Conservation (phyloP, 2,113 vertebrate genomes). For the Anas platyrhynchos region DNA sequence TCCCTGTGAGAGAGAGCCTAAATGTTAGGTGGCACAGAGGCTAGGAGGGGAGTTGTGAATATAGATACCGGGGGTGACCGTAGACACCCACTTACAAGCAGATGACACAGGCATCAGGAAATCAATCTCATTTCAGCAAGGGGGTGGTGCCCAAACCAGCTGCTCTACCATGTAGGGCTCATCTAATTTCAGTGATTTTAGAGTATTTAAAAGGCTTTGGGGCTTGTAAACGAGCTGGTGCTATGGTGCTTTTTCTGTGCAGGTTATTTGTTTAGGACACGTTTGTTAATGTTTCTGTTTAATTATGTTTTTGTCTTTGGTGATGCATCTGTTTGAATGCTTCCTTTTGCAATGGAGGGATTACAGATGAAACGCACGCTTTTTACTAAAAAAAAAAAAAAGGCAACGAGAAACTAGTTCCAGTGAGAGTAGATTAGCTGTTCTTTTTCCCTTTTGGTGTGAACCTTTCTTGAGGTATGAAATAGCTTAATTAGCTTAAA, state of each 20-base stretch:
- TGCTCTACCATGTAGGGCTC: neutral
- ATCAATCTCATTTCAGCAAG: neutral
- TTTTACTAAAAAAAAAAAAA: neutral
- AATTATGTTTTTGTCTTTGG: neutral
- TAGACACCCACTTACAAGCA: neutral
- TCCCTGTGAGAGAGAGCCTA: neutral
- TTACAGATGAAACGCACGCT: neutral
- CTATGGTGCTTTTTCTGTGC: neutral
- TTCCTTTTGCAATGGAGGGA: neutral
- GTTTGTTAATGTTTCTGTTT: neutral
- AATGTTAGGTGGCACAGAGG: neutral
- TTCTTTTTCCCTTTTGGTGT: neutral
- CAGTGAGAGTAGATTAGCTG: neutral
- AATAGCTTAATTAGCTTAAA: slow-evolving; percentile 1
- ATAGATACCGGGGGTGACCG: neutral
- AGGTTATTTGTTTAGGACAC: neutral
- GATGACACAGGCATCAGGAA: neutral
- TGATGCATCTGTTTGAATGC: neutral
- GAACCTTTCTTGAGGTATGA: neutral
- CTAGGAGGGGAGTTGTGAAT: neutral
- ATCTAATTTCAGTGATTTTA: neutral
- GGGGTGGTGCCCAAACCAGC: neutral
- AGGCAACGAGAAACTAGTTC: neutral
- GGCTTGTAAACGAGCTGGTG: neutral
- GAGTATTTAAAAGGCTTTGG: neutral